Conservation (phyloP, 2,113 vertebrate genomes). For the Zosterops lateralis region DNA sequence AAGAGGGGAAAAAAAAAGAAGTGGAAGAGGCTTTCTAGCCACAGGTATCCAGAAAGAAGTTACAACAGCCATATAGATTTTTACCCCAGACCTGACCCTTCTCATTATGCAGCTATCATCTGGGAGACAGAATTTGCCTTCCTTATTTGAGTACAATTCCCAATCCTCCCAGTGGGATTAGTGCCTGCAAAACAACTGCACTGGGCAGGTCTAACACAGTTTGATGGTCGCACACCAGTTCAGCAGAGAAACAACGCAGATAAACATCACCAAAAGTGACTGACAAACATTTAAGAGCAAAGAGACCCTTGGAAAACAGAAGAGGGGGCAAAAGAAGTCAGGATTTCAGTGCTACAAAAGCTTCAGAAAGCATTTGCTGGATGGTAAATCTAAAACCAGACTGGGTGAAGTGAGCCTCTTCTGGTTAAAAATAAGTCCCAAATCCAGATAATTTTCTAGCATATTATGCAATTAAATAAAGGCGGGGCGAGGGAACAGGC, state of each 20-base stretch:
- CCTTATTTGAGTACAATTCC: not conserved
- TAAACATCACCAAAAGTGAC: not conserved
- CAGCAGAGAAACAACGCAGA: fast-evolving
- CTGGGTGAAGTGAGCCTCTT: not conserved
- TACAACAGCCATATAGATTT: not conserved
- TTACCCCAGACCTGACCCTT: not conserved
- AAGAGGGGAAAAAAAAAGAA: not conserved
- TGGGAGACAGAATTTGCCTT: not conserved
- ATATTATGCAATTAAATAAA: conserved; percentile 45
- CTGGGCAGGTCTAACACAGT: not conserved
- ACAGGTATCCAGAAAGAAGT: not conserved
- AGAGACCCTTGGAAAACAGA: not conserved
- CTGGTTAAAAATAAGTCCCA: conserved; percentile 44
- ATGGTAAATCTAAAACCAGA: not conserved
- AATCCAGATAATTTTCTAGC: conserved; percentile 28
- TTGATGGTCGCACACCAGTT: fast-evolving
- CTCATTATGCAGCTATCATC: not conserved
- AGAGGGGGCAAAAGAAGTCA: not conserved
- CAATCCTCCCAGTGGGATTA: not conserved
- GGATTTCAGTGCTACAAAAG: not conserved
- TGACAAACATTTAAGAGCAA: not conserved
- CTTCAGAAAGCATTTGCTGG: not conserved
- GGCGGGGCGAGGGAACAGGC: not conserved
- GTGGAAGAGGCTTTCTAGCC: not conserved
- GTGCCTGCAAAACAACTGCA: not conserved